A percentile compares a stretch with the other conserved stretches of the same genome.
These are phyloP conservation scores for Pasiphila rectangulata DNA, from an alignment of 2,888 invertebrate species.

Conservation along the genomic window DNA sequence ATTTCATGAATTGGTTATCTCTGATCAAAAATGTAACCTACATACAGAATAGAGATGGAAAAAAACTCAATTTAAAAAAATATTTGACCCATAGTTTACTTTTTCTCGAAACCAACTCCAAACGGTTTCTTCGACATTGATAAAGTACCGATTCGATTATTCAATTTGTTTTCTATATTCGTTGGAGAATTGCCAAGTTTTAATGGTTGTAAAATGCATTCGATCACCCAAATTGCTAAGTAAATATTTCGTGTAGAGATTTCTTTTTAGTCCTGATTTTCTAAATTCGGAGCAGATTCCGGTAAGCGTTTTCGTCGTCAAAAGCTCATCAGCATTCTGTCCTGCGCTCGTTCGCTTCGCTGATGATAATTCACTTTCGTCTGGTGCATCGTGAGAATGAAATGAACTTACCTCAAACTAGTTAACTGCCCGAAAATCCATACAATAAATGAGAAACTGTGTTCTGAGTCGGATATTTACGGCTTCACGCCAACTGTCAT, in stretches of 20 bases:
- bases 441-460: too few species aligned
- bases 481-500: too few species aligned
- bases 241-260: conserved; percentile 3
- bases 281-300: conserved; percentile 19
- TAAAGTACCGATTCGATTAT: conserved; percentile 50
- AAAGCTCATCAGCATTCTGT: conserved; percentile 49
- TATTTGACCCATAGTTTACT: conserved; percentile 9
- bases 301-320: conserved; percentile 40
- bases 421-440: too few species aligned
- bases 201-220: conserved; percentile 39
- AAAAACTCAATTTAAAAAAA: conserved; percentile 1
- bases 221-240: conserved; percentile 35
- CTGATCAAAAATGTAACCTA: conserved; percentile 1
- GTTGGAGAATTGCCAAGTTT: conserved; percentile 50
- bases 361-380: conserved; percentile 46
- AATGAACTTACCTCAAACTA: too few species aligned
- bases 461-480: too few species aligned
- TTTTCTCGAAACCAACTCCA: conserved; percentile 28
- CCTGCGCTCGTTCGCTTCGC: conserved; percentile 35
- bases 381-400: too few species aligned
- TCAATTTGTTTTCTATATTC: conserved; percentile 45
- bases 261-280: conserved; percentile 17
- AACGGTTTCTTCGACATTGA: conserved; percentile 38
- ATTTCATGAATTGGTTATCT: conserved; percentile 3
- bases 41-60: background rate